phyloP scores from a whole-genome alignment of 2,113 vertebrate genomes.

The Trochalopteron elliotii region DNA sequence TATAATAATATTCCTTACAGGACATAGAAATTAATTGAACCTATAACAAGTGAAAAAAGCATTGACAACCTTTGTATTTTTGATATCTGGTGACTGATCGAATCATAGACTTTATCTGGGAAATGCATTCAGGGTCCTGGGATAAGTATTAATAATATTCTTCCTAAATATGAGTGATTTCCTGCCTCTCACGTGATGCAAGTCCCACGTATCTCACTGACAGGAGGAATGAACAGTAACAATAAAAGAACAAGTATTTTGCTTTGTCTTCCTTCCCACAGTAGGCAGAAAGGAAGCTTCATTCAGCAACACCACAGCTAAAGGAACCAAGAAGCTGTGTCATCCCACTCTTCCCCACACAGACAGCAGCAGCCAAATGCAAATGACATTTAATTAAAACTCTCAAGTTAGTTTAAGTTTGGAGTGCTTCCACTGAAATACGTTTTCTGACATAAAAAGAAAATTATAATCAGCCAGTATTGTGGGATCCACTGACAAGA shows the following conservation, averaged over 20 bases:
- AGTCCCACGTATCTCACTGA: background rate
- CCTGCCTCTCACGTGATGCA: background rate
- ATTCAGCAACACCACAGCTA: background rate
- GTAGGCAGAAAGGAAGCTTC: background rate
- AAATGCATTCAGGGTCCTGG: background rate
- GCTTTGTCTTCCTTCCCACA: background rate
- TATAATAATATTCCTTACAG: background rate
- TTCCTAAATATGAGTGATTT: background rate
- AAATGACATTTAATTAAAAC: slow-evolving; percentile 28
- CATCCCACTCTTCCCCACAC: background rate
- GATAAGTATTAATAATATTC: background rate
- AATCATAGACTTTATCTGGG: background rate
- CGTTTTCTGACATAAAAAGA: background rate
- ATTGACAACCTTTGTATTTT: background rate
- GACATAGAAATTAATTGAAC: background rate
- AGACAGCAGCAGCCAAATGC: background rate
- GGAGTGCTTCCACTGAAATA: slow-evolving; percentile 28
- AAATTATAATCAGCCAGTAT: slow-evolving; percentile 20
- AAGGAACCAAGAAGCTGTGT: background rate
- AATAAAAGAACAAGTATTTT: background rate
- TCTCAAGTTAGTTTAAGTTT: background rate
- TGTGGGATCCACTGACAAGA: background rate
- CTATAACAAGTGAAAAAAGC: background rate
- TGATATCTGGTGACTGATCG: background rate
- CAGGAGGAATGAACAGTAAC: background rate